Evolutionary conservation across 2,113 vertebrate species (phyloP).

Genomic region (Neotoma lepida): DNA sequence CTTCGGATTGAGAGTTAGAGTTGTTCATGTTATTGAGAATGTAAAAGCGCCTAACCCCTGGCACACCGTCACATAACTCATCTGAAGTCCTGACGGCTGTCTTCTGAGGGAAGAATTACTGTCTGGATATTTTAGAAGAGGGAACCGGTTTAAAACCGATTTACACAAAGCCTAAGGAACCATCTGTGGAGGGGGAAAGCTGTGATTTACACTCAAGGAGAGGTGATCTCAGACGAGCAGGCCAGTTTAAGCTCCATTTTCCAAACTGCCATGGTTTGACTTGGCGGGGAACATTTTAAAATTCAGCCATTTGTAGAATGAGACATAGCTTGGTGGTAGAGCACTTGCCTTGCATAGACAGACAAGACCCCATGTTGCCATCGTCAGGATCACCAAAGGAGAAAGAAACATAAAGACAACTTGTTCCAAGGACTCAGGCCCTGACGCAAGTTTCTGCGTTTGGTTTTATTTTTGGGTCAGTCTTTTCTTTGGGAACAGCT

Average conservation of each 20-base stretch:
- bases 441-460: neutral
- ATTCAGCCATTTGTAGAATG: neutral
- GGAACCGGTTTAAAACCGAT: neutral
- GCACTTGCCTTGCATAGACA: too few species aligned
- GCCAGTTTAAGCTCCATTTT: neutral
- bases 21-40: neutral
- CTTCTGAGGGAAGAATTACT: neutral
- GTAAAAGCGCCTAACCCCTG: neutral
- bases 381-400: too few species aligned
- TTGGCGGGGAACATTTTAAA: neutral
- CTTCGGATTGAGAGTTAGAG: neutral
- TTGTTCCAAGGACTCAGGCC: neutral
- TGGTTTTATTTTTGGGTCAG: neutral
- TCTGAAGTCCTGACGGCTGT: neutral
- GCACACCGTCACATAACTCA: neutral
- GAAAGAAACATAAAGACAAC: neutral
- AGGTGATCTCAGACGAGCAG: neutral
- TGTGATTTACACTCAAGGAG: neutral
- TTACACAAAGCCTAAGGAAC: neutral
- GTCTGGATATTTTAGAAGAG: neutral
- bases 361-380: neutral
- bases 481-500: neutral
- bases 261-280: accelerated
- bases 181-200: neutral
- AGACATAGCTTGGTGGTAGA: neutral